Evolutionary conservation across 2,797 vertebrate genomes (phyloP), one percentile per base, ranked within the genome.

Genomic region (Tragelaphus eurycerus): DNA sequence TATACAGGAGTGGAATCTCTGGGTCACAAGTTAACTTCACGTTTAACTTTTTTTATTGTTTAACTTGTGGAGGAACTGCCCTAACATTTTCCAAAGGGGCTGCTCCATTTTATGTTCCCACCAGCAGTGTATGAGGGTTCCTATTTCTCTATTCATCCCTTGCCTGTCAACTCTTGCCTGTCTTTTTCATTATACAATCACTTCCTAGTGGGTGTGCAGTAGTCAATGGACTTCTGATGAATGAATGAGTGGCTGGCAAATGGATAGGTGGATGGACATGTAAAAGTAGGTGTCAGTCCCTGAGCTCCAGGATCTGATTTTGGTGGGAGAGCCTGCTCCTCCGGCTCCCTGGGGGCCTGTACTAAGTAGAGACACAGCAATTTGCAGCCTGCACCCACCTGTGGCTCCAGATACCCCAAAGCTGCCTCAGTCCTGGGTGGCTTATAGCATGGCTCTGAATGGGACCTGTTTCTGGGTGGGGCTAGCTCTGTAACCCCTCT

Each of bases 291-390:
- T 38, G 52, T 59, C 57, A 15, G 78, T 21, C 59, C 54, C 52
- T n/a, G 52, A 60, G 48, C 60, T 46, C 55, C 9, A 14, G 34
- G 74, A 84, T 84, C 90, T 83, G 50, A 34, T 59, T 55, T 19
- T 46, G 6, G 50, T n/a, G 14, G 29, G 21, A 74, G 38, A 43
- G 23, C 23, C 71, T 74, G 67, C 21, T 74, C 67, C 3, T 19
- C n/a, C 16, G 15, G 1, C 9, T 89, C 1, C 0, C 25, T 13
- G 6, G 11, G 29, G 67, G n/a, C 6, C 48, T 85, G 15, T 21
- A 17, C 54, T 4, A 5, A 38, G 19, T 29, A 9, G n/a, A 46
- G 43, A 78, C n/a, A 15, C 21, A 67, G 54, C 31, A 64, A 43
- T 19, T 21, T 59, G 25, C 55, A 82, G 48, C 31, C 29, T 19